These are phyloP conservation scores for Lycaena phlaeas DNA, from an alignment of 2,888 invertebrate species.

Conservation along the genomic window DNA sequence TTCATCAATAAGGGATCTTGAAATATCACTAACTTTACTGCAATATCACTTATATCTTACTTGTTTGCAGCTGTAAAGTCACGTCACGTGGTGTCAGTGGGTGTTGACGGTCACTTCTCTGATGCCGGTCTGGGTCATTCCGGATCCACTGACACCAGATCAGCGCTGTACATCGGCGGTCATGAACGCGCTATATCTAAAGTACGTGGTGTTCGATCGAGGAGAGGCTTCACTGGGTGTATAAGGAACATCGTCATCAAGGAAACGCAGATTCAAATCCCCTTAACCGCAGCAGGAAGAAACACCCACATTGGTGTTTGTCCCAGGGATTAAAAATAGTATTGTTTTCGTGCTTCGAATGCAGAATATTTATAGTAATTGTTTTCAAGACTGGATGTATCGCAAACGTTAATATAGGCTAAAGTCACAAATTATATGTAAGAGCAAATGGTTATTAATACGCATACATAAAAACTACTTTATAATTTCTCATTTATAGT, in stretches of 20 bases:
- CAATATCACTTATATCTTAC: neutral
- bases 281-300: constrained; percentile 74
- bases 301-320: constrained; percentile 85
- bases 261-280: constrained; percentile 40
- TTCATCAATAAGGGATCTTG: too few species aligned
- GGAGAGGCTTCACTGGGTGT: constrained; percentile 84
- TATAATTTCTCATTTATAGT: too few species aligned
- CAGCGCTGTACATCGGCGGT: constrained; percentile 93
- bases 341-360: too few species aligned
- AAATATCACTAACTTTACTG: too few species aligned
- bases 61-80: constrained; percentile 84
- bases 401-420: too few species aligned
- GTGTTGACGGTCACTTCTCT: constrained; percentile 86
- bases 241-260: constrained; percentile 79
- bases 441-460: too few species aligned
- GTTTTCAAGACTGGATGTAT: too few species aligned
- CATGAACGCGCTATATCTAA: constrained; percentile 62
- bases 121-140: constrained; percentile 81
- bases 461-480: too few species aligned
- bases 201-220: constrained; percentile 78
- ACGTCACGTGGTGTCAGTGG: constrained; percentile 90
- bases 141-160: constrained; percentile 83
- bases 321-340: constrained; percentile 76
- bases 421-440: too few species aligned
- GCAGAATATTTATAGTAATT: too few species aligned